These are phyloP conservation scores for Eupleurogrammus muticus DNA, from an alignment of 2,797 vertebrate genomes.

Conservation along the genomic window DNA sequence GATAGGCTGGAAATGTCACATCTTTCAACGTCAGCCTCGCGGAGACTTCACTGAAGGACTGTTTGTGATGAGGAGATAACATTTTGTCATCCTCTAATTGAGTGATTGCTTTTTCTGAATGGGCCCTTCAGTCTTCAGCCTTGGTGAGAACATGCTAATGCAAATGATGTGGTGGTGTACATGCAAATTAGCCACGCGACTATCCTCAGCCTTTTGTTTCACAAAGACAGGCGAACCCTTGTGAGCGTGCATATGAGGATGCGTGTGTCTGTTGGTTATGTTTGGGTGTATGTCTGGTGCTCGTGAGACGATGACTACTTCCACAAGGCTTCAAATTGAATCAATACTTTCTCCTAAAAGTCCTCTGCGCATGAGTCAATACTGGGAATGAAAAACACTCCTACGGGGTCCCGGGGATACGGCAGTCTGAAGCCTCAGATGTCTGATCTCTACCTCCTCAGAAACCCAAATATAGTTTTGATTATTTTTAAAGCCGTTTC, in stretches of 20 bases:
- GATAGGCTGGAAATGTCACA: slow-evolving; percentile 39
- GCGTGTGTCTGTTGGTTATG: background rate
- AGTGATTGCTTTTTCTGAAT: slow-evolving; percentile 41
- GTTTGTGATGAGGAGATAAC: slow-evolving; percentile 16
- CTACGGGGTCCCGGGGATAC: slow-evolving; percentile 27
- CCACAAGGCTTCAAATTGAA: slow-evolving; percentile 25
- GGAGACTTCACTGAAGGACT: slow-evolving; percentile 15
- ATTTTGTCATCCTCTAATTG: slow-evolving; percentile 48
- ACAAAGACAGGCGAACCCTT: background rate
- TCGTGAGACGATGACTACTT: slow-evolving; percentile 15
- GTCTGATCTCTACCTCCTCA: slow-evolving; percentile 31
- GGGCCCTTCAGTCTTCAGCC: slow-evolving; percentile 21
- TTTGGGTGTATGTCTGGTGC: slow-evolving; percentile 29
- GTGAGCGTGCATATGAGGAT: slow-evolving; percentile 10
- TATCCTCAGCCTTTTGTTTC: slow-evolving; percentile 47
- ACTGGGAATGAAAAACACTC: slow-evolving; percentile 24
- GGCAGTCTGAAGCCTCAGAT: slow-evolving; percentile 29
- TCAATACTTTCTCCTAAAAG: slow-evolving; percentile 39
- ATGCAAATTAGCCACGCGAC: slow-evolving; percentile 77
- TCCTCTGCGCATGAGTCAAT: slow-evolving; percentile 35
- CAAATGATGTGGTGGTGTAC: slow-evolving; percentile 55
- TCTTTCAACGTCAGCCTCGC: slow-evolving; percentile 2
- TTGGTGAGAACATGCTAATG: slow-evolving; percentile 56
- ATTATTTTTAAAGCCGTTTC: slow-evolving; percentile 50
- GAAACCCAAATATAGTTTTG: slow-evolving; percentile 41